Evolutionary conservation across 2,888 invertebrate genomes (phyloP).

Genomic region (Schizotus pectinicornis): DNA sequence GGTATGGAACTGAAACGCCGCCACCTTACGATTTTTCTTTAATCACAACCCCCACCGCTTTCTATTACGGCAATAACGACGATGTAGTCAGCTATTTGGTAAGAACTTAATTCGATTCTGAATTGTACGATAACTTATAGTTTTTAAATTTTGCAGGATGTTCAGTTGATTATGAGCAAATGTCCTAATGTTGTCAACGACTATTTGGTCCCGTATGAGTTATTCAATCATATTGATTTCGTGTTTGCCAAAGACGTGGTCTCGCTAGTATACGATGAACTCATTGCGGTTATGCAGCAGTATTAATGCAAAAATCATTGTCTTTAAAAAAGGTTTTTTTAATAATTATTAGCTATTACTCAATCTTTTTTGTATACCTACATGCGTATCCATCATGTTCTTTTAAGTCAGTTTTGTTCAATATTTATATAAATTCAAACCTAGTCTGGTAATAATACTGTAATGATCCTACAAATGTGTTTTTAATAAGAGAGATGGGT

Average conservation of each 20-base stretch:
- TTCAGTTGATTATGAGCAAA: neutral
- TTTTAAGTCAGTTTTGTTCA: too few species aligned
- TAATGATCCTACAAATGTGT: too few species aligned
- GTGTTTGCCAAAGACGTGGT: slow-evolving; percentile 34
- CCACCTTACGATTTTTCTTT: neutral
- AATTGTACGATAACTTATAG: neutral
- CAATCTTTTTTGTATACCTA: too few species aligned
- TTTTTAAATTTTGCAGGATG: neutral
- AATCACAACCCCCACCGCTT: neutral
- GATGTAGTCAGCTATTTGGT: neutral
- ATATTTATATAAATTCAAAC: too few species aligned
- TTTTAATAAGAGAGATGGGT: too few species aligned
- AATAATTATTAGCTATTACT: too few species aligned
- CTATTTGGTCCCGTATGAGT: slow-evolving; percentile 29
- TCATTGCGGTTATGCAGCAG: neutral
- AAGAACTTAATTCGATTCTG: neutral
- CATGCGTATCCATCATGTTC: too few species aligned
- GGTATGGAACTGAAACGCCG: neutral
- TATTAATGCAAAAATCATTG: too few species aligned
- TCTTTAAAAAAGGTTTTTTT: too few species aligned
- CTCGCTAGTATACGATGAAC: neutral
- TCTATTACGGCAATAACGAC: neutral
- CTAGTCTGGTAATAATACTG: too few species aligned
- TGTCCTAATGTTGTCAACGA: slow-evolving; percentile 52
- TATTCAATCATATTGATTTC: slow-evolving; percentile 41